Base-by-base conservation (phyloP, 2,113 vertebrate genomes). In the Mystacornis crossleyi region DNA sequence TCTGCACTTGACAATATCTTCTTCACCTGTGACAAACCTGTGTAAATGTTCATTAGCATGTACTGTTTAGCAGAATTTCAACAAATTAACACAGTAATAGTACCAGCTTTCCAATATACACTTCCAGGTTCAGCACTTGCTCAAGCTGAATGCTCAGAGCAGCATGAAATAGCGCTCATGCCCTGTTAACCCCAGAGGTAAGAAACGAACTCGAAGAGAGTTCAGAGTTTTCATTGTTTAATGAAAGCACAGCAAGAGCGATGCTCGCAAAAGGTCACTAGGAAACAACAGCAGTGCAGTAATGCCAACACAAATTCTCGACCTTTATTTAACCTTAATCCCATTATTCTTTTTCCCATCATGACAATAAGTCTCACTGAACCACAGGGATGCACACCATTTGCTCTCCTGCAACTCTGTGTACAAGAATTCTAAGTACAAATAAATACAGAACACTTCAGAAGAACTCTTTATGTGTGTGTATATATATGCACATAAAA, bases 251-350 rank as follows among this genome's bases (percentile, higher is more conserved):
- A 92, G 82, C 61, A 38, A 93, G 61, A 85, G 28, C 0, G 0
- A 81, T 28, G 81, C 48, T 53, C 82, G 31, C 8, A 81, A 95
- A 91, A 96, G 92, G 65, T 89, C 65, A 88, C 54, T 18, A 65
- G 54, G 58, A 65, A 65, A 51, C 78, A 90, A 58, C 43, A 51
- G 61, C 36, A 73, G 81, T 6, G 38, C 78, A 89, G 64, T 31
- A 85, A 95, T 20, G 29, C 65, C 43, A 66, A 62, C 43, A 31
- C 66, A 81, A 71, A 90, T 48, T 51, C 36, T 72, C 7, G 1
- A 72, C 82, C 74, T 95, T 95, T 94, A 77, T 85, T 90, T 91
- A 81, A 93, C 86, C 64, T 81, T 91, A 83, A 91, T 69, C 57
- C 42, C 11, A 36, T 64, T 60, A 95, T 43, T 86, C 38, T 62